These are phyloP conservation scores for Steatocranus sp. DNA, from an alignment of 2,797 vertebrate genomes.

Conservation along the genomic window DNA sequence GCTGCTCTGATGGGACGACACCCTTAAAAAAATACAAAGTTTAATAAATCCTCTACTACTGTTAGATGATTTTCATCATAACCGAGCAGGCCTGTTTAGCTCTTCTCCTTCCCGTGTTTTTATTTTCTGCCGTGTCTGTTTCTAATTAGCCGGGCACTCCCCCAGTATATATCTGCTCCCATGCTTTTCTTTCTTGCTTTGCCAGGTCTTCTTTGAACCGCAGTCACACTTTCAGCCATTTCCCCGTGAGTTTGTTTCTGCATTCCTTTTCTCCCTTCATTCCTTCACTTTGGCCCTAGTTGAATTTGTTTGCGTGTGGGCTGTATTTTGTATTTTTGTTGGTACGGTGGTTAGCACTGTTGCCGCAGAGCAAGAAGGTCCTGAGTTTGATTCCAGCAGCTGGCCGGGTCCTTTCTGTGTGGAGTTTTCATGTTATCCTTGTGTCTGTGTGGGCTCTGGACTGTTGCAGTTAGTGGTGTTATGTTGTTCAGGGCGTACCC, in stretches of 20 bases:
- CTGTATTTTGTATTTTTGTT: neutral
- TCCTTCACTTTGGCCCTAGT: neutral
- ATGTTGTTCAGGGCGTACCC: neutral
- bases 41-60: neutral
- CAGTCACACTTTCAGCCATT: neutral
- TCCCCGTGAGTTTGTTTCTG: neutral
- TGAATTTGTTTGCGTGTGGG: neutral
- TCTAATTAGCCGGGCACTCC: neutral
- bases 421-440: neutral
- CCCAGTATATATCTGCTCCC: neutral
- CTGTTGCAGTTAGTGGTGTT: accelerated
- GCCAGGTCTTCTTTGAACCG: neutral
- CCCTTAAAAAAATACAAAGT: neutral
- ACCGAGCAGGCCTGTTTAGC: neutral
- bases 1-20: neutral
- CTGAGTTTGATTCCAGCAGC: neutral
- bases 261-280: accelerated
- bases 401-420: accelerated
- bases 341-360: neutral
- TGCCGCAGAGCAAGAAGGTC: accelerated
- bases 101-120: neutral
- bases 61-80: neutral
- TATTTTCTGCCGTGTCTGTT: accelerated
- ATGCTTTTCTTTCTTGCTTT: neutral
- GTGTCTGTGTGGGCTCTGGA: neutral